Base-by-base conservation (phyloP, 2,797 vertebrate genomes). In the Crocidura indochinensis region DNA sequence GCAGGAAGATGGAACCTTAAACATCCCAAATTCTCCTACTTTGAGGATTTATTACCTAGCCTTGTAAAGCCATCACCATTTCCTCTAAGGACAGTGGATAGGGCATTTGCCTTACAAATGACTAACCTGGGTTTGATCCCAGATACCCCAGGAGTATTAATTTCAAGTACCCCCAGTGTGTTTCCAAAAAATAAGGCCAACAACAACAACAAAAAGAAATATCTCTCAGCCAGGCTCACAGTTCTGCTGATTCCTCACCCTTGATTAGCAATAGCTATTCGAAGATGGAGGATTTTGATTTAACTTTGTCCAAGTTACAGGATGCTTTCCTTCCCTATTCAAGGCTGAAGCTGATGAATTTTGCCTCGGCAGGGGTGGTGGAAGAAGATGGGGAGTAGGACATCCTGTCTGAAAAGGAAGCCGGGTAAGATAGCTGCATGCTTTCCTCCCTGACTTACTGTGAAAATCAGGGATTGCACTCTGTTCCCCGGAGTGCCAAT, bases 391-490 rank as follows among this genome's bases (percentile, higher is more conserved):
- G 38, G 38, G n/a, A n/a, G 56, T 17, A 60, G 22, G 56, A 20
- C 4, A 17, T 20, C 15, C 3, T 20, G 22, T 60, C 24, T 65
- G 64, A 65, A 65, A 9, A 65, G 10, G 64, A 27, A 65, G 64
- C 24, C 24, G 26, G 24, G 64, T 65, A 65, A 65, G 26, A n/a
- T 27, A 65, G 64, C 64, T 65, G 20, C n/a, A 73, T 72, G 80
- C 53, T 93, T 67, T 71, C 8, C 3, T 72, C 79, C 6, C 19
- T 44, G 27, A 80, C 69, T 31, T 20, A 1, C 26, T 69, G 0
- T 29, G 38, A 56, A 91, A 77, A 80, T 95, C 15, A 85, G 74
- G 29, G 72, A 83, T 92, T 95, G 47, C 8, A 31, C 24, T 83
- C 29, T 0, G 3, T 64, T 87, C 47, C 38, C 19, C 7, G 26